Percentiles rank a stretch among this genome's conserved stretches.
phyloP scores from a whole-genome alignment of 2,888 invertebrate genomes.

The Actias luna region DNA sequence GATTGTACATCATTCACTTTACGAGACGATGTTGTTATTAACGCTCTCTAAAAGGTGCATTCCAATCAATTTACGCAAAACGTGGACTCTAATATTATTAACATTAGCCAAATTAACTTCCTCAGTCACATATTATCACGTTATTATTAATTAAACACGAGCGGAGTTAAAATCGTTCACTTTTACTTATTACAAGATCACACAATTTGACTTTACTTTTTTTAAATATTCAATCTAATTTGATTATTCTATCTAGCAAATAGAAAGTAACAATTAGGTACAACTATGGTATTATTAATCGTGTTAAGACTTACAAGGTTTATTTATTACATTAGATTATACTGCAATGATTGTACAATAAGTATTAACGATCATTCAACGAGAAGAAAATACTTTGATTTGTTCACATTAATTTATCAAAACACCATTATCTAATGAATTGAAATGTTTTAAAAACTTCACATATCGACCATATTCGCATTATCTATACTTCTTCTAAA shows the following conservation, averaged over 20 bases:
- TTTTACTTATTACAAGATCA: constrained; percentile 44
- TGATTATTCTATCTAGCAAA: constrained; percentile 81
- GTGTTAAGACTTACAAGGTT: constrained; percentile 58
- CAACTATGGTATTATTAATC: constrained; percentile 65
- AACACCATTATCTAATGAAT: constrained; percentile 54
- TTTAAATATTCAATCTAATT: constrained; percentile 75
- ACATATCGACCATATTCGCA: constrained; percentile 64
- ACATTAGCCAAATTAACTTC: neutral
- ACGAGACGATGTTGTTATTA: neutral
- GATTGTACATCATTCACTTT: neutral
- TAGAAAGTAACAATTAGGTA: constrained; percentile 81
- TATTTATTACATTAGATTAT: constrained; percentile 64
- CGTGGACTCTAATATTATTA: neutral
- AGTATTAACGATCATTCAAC: constrained; percentile 67
- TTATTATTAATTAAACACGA: constrained; percentile 39
- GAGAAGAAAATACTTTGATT: constrained; percentile 67
- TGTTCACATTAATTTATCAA: constrained; percentile 72
- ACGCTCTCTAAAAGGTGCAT: constrained; percentile 1
- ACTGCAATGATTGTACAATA: constrained; percentile 71
- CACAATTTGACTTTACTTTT: constrained; percentile 60
- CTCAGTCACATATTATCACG: constrained; percentile 22
- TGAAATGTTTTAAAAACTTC: constrained; percentile 57
- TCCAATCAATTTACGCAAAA: constrained; percentile 1
- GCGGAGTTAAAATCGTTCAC: constrained; percentile 41
- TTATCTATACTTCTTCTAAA: constrained; percentile 70